Base-by-base conservation (phyloP, 2,113 vertebrate genomes). In the Dendrocopos noguchii region DNA sequence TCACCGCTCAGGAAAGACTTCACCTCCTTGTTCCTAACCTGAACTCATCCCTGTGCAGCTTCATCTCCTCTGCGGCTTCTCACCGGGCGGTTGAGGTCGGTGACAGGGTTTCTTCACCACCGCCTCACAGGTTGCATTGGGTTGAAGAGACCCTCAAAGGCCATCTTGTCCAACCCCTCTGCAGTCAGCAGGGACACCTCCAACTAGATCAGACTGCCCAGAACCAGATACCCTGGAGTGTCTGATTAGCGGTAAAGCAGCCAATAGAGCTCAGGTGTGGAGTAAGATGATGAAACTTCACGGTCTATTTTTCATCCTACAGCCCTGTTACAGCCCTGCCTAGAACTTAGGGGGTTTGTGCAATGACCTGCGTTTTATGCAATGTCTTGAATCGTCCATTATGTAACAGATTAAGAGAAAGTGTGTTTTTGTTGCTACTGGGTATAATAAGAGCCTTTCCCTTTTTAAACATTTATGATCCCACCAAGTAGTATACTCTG, bases 21-120 rank as follows among this genome's bases (percentile, higher is more conserved):
- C 42, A 10, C 20, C 27, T 27, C 8, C 52, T 19, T 1, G 24
- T 3, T 15, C 3, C 22, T 3, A 2, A 15, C 24, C 52, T 10
- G 24, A 57, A 3, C 50, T 2, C 18, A 24, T 4, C 5, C 27
- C 4, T 4, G 21, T 18, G 28, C 33, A 16, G 64, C 59, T n/a
- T 13, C 34, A 3, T 22, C 28, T 33, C 18, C 31, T 17, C 78
- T n/a, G 12, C n/a, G 5, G 18, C 87, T 29, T 25, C 73, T 21
- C 50, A 12, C 28, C 12, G 5, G 17, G 28, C 4, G 2, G n/a
- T 2, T 15, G 52, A 24, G 31, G 11, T 13, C 3, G 2, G 13
- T 2, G 3, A 8, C 22, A 6, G 9, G 10, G 4, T 2, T n/a
- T 14, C 9, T 5, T 5, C 17, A 34, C 55, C 27, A 28, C 27